phyloP scores from a whole-genome alignment of 2,888 invertebrate species.

The Troilus luridus region DNA sequence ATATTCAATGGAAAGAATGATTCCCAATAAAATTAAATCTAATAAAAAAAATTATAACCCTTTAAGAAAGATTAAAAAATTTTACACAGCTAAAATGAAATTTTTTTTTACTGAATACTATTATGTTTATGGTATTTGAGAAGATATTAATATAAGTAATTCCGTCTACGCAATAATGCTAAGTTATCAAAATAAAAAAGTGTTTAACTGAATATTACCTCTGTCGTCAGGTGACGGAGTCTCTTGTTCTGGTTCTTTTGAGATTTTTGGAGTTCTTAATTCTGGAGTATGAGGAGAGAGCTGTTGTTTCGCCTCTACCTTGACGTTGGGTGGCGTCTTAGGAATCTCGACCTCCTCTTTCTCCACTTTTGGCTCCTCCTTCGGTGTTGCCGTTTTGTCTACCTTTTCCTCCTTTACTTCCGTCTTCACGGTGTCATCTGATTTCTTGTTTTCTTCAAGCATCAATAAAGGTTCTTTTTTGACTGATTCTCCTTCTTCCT shows the following conservation, averaged over 20 bases:
- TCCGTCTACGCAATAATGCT: too few relatives aligned
- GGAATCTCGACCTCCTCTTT: constrained; percentile 14
- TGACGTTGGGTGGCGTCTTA: background rate
- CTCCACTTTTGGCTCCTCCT: constrained; percentile 4
- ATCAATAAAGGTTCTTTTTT: constrained; percentile 60
- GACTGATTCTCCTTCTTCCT: constrained; percentile 57
- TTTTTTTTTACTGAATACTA: too few relatives aligned
- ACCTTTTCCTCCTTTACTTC: constrained; percentile 64
- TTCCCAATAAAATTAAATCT: too few relatives aligned
- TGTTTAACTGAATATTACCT: constrained; percentile 31
- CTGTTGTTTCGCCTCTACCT: constrained; percentile 18
- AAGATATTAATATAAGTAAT: too few relatives aligned
- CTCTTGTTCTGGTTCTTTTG: constrained; percentile 39
- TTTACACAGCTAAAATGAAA: too few relatives aligned
- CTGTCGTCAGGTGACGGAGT: constrained; percentile 53
- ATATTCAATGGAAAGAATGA: too few relatives aligned
- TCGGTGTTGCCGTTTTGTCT: constrained; percentile 19
- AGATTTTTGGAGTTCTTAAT: constrained; percentile 37
- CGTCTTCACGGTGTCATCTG: constrained; percentile 62
- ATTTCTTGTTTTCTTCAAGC: constrained; percentile 60
- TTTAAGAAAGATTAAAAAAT: too few relatives aligned
- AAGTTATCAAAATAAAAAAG: background rate
- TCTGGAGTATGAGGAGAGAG: constrained; percentile 39
- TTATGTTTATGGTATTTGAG: too few relatives aligned
- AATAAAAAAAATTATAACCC: too few relatives aligned